Evolutionary conservation across 2,113 vertebrate genomes (phyloP), one percentile per base, ranked within the genome.

Genomic region (Channa argus): DNA sequence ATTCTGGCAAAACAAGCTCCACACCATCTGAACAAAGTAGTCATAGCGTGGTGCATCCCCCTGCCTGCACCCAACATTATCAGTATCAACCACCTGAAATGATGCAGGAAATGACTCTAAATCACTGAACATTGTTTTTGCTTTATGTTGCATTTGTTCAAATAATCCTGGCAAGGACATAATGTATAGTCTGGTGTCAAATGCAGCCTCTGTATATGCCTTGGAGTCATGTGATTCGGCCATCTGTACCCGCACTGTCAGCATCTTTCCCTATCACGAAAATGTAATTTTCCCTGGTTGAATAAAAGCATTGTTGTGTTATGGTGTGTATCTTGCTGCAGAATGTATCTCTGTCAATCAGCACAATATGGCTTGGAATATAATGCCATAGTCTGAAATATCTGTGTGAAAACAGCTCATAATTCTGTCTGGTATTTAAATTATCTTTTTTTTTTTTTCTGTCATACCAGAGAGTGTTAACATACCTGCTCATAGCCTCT

Each of bases 231-330:
- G 59, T 58, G 80, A 77, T 70, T 84, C 50, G 50, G 24, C 77
- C 79, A 83, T 86, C 76, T 61, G 62, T 61, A 74, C 75, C 56
- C 86, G 86, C 89, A 77, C 58, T 70, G 81, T 89, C 88, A 88
- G 87, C 88, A 82, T 71, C 51, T 83, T 81, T 77, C 56, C 58
- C 53, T 2, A 2, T 72, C 64, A 66, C 74, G 3, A 79, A 67
- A 82, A 83, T 71, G 72, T 53, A 65, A 83, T 87, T 86, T 84
- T 58, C 69, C 52, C 33, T 3, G 38, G 38, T 74, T 84, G 77
- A 79, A 85, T 76, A 67, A 79, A 83, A 59, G 56, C 61, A 79
- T 77, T 71, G 60, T 66, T 73, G 47, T 73, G 74, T 69, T 79
- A 24, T 64, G 63, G 61, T 79, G 56, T 80, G 79, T 76, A 33